Evolutionary conservation across 2,888 invertebrate species (phyloP), one percentile per base, ranked within the genome.

Genomic region (Subacronicta megacephala): DNA sequence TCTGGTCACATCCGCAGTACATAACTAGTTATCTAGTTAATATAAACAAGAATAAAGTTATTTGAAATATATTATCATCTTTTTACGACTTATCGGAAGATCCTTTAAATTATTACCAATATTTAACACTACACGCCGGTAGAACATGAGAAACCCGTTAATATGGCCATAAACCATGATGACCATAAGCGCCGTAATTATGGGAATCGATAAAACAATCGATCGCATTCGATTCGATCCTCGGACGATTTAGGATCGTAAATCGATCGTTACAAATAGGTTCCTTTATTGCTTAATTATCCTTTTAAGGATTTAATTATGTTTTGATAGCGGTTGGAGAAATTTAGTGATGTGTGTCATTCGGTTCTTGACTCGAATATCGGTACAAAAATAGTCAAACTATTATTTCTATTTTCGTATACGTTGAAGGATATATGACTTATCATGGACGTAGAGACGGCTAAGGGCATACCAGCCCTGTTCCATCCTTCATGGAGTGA

Each of bases 221-320:
- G 72, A 72, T 73, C 58, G 69, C 68, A 71, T 66, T 66, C 67
- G 70, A 64, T 65, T 63, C 60, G 63, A 60, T 58, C 41, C 57
- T 63, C 57, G 52, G 61, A 55, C 65, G 65, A 67, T 67, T 67
- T 67, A 49, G 61, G 73, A 61, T 82, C 77, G 65, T 83, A 82
- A 83, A 83, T 49, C 65, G 68, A 73, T 73, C 60, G 69, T 75
- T 77, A 72, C 81, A 80, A 78, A 78, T 78, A 80, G 70, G 65
- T 70, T 73, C 55, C 69, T 80, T 78, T 76, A 74, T 74, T 62
- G 65, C 73, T 68, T 60, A 60, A 69, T 75, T 59, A 58, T 70
- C 73, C 75, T 75, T 69, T 75, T 64, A 68, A 77, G 71, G 73
- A 68, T 62, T 64, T 72, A 58, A 77, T 71, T 55, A 68, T 73